Percentiles rank a stretch among this genome's conserved stretches.
phyloP scores from a whole-genome alignment of 1,140 invertebrate species.

The Muscidifurax raptorellus region DNA sequence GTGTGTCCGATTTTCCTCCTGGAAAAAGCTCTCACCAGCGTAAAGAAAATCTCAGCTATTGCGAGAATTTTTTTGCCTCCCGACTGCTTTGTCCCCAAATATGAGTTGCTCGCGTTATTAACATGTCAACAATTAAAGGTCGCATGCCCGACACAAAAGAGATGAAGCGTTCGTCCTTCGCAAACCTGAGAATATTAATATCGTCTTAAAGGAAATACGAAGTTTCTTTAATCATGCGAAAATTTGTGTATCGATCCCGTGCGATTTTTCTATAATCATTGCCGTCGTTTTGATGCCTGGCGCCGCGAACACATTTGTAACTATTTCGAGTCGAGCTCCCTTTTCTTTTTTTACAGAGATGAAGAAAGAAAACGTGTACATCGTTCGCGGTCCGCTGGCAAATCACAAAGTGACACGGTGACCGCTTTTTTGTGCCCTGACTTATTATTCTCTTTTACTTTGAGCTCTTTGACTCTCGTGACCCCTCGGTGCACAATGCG shows the following conservation, averaged over 20 bases:
- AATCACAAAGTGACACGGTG: background rate
- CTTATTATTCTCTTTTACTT: background rate
- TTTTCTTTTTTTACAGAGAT: background rate
- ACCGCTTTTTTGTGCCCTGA: background rate
- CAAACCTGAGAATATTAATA: background rate
- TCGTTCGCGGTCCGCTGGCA: background rate
- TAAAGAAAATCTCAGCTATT: too few relatives aligned
- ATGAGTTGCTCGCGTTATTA: background rate
- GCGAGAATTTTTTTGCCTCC: background rate
- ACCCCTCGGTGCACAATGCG: background rate
- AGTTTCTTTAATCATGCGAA: background rate
- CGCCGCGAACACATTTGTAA: background rate
- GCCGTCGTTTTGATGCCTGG: background rate
- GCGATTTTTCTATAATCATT: background rate
- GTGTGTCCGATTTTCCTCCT: too few relatives aligned
- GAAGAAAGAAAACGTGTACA: background rate
- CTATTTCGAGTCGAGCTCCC: background rate
- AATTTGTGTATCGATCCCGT: background rate
- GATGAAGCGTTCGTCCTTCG: too few relatives aligned
- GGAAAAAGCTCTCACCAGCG: too few relatives aligned
- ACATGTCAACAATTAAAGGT: conserved; percentile 16
- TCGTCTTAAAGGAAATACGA: background rate
- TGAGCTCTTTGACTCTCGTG: background rate
- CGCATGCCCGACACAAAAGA: background rate
- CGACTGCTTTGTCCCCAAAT: background rate